phyloP scores from a whole-genome alignment of 2,888 invertebrate species.

The Ormyrus pomaceus region DNA sequence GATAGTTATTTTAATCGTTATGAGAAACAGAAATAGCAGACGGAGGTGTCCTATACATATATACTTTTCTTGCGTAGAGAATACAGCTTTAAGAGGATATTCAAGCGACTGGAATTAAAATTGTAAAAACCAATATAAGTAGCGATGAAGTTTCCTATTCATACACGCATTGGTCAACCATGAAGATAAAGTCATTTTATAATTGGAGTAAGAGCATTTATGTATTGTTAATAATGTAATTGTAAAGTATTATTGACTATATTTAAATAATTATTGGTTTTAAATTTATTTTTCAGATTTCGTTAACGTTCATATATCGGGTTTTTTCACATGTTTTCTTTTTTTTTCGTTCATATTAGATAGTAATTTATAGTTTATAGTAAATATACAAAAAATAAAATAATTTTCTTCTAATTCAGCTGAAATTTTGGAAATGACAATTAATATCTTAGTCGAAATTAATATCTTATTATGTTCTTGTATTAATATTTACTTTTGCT shows the following conservation, averaged over 20 bases:
- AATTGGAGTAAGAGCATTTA: constrained; percentile 57
- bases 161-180: constrained; percentile 49
- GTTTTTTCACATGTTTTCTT: constrained; percentile 25
- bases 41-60: constrained; percentile 25
- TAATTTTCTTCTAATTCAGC: constrained; percentile 1
- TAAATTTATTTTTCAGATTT: constrained; percentile 49
- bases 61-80: constrained; percentile 44
- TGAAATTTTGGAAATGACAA: constrained; percentile 37
- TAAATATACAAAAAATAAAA: constrained; percentile 4
- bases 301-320: constrained; percentile 31
- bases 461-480: constrained; percentile 6
- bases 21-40: constrained; percentile 24
- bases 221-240: constrained; percentile 57
- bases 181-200: constrained; percentile 55
- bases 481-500: constrained; percentile 33
- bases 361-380: not conserved
- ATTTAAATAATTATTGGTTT: constrained; percentile 56
- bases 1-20: constrained; percentile 41
- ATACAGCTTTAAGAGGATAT: constrained; percentile 32
- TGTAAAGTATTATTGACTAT: constrained; percentile 57
- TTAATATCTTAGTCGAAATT: not conserved
- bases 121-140: constrained; percentile 38
- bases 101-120: constrained; percentile 44
- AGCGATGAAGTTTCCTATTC: constrained; percentile 49
- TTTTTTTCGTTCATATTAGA: constrained; percentile 3